Evolutionary conservation across 2,888 invertebrate species (phyloP).

Genomic region (Coenonympha glycerion): DNA sequence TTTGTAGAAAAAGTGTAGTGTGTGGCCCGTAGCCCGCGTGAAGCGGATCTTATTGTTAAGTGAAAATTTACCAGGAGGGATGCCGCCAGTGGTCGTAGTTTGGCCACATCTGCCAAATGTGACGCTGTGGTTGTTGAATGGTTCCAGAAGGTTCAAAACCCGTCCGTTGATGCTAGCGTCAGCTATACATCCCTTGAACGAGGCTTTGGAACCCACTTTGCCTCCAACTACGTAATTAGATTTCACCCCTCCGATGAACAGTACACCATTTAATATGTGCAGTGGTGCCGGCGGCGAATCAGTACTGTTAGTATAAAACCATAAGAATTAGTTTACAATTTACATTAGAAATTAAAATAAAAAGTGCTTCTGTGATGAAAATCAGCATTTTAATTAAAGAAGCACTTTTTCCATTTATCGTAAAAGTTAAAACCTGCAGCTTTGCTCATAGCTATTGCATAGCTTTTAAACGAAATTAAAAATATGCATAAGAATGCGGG

Average conservation of each 20-base stretch:
- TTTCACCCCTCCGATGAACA: conserved; percentile 93
- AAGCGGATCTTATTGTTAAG: too few species aligned
- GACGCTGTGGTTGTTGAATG: conserved; percentile 50
- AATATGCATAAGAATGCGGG: too few species aligned
- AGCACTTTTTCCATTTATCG: too few species aligned
- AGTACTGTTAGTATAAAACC: conserved; percentile 55
- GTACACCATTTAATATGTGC: conserved; percentile 79
- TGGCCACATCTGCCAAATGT: conserved; percentile 52
- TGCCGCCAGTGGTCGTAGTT: conserved; percentile 53
- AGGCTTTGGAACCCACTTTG: conserved; percentile 74
- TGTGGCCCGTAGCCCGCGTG: too few species aligned
- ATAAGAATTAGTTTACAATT: too few species aligned
- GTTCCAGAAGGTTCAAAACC: conserved; percentile 54
- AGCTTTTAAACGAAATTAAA: too few species aligned
- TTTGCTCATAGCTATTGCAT: too few species aligned
- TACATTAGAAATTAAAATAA: too few species aligned
- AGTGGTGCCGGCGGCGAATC: conserved; percentile 75
- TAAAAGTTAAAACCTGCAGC: too few species aligned
- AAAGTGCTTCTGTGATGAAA: too few species aligned
- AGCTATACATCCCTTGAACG: conserved; percentile 93
- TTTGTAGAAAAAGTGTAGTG: too few species aligned
- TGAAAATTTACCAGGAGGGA: conserved; percentile 45
- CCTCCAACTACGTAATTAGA: conserved; percentile 72
- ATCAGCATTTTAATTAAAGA: too few species aligned
- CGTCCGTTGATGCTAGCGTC: conserved; percentile 92